phyloP scores from a whole-genome alignment of 92 coral and sea anemone species.

The Zoanthus gigantus region DNA sequence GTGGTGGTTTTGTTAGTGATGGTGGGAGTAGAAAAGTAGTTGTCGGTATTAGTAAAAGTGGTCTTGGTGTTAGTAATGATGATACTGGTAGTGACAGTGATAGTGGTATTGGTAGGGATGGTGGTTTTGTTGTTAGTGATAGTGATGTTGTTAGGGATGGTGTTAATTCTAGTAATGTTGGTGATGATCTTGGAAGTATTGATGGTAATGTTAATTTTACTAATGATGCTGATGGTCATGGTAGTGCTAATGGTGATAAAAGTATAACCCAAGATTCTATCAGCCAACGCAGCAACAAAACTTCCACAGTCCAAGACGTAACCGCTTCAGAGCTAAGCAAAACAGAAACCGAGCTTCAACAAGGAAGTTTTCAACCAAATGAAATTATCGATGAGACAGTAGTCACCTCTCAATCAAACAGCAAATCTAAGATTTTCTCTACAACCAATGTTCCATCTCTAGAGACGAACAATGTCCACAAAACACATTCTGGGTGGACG shows the following conservation, averaged over 20 bases:
- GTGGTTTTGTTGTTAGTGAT: too few species aligned
- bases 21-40: too few species aligned
- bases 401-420: neutral
- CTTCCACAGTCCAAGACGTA: neutral
- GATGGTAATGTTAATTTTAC: too few species aligned
- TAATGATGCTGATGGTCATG: neutral
- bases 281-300: neutral
- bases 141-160: too few species aligned
- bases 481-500: slow-evolving; percentile 18
- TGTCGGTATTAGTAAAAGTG: too few species aligned
- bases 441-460: neutral
- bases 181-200: too few species aligned
- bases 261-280: neutral
- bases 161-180: too few species aligned
- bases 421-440: neutral
- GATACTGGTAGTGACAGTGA: too few species aligned
- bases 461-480: neutral
- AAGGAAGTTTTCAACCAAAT: neutral
- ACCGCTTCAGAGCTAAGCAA: neutral
- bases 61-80: too few species aligned
- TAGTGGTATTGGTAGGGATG: too few species aligned
- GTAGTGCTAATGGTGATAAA: neutral
- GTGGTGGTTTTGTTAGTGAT: too few species aligned
- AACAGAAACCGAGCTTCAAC: neutral
- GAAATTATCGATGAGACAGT: neutral